Base-by-base conservation (phyloP, 2,797 vertebrate genomes). In the Amphiprion clarkii region DNA sequence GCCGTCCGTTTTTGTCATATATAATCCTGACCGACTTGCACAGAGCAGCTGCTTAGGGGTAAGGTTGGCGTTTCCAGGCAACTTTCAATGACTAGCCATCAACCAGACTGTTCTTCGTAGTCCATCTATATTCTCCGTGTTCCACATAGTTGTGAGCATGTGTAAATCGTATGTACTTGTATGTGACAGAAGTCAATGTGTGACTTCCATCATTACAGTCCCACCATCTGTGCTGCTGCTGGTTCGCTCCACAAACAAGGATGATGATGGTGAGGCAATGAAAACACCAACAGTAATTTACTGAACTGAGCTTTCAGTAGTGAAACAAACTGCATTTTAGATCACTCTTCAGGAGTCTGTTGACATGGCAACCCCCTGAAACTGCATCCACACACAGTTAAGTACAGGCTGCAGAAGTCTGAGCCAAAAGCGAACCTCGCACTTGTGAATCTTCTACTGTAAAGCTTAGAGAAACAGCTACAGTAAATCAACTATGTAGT, bases 331-430 rank as follows among this genome's bases (percentile, higher is more conserved):
- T 49, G 44, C 14, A 49, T 67, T 72, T 48, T 31, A 70, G 12
- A 67, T 25, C 60, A 36, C n/a, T 55, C 40, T 72, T 13, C 13
- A 51, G 53, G n/a, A 74, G 58, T 63, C 36, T 61, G 82, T 85
- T 85, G 83, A 62, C 75, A 84, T 88, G 80, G 78, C 75, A 89
- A 90, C 84, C 23, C 12, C 7, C 3, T 36, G 70, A 71, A 76
- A 25, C 12, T 42, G 21, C 13, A 71, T 21, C 5, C 11, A 49
- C 29, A 36, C 19, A 42, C 23, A 33, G 25, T 33, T 12, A 54
- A 63, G 14, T 8, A 13, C 31, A 3, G 21, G 46, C 25, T n/a
- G 33, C 42, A 40, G 27, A 4, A 31, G 42, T 39, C 51, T n/a
- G 49, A 31, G 3, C 1, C 13, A 23, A 29, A 61, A 54, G 7